Percentiles rank a stretch among this genome's conserved stretches.
Conservation (phyloP, 2,797 vertebrate genomes). For the Argyrosomus regius region DNA sequence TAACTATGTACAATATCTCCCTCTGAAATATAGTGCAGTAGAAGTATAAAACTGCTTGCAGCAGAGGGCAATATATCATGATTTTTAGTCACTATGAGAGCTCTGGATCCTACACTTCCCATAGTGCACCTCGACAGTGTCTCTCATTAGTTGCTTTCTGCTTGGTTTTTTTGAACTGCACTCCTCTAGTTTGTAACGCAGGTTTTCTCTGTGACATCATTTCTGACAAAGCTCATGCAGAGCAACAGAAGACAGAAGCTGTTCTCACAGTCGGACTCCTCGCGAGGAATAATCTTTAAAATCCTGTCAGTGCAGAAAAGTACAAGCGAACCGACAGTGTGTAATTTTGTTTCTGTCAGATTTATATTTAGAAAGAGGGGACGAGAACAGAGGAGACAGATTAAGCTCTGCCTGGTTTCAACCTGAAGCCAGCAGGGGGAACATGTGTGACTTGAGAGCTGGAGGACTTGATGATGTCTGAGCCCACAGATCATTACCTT, state of each 20-base stretch:
- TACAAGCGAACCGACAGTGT: neutral
- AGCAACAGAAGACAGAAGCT: neutral
- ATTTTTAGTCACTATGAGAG: neutral
- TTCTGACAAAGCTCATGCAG: neutral
- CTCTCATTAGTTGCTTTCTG: neutral
- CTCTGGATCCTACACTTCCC: neutral
- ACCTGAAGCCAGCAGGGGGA: constrained; percentile 27
- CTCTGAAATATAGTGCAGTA: neutral
- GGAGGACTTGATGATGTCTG: constrained; percentile 11
- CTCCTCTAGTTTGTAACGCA: too few relatives aligned
- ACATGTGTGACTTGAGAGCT: constrained; percentile 3
- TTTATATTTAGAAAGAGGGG: constrained; percentile 28
- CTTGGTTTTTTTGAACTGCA: too few relatives aligned
- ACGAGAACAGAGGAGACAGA: constrained; percentile 12
- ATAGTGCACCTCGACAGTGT: neutral
- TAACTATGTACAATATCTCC: neutral
- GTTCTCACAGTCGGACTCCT: neutral
- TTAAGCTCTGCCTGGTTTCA: constrained; percentile 7
- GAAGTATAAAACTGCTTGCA: neutral
- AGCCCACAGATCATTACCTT: constrained; percentile 15
- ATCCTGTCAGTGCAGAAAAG: neutral
- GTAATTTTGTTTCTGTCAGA: constrained; percentile 11
- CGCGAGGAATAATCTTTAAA: neutral
- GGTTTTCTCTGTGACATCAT: neutral
- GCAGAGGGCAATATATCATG: constrained; percentile 5